Evolutionary conservation across 2,113 vertebrate genomes (phyloP).

Genomic region (Leucopternis melanops): DNA sequence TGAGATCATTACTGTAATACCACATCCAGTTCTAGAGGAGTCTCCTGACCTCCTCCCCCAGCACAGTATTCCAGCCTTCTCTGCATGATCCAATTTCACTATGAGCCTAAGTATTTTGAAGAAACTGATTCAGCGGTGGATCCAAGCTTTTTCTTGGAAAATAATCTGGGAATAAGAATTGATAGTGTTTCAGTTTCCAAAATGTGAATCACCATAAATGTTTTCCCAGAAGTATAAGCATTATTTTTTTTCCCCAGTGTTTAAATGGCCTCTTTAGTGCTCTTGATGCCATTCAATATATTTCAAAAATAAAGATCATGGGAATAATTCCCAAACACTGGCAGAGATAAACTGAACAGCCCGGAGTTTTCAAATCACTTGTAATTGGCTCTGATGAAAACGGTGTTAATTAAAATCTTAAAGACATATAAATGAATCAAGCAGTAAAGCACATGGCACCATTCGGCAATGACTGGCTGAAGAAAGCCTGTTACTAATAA

Average conservation of each 20-base stretch:
- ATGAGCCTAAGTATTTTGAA: constrained; percentile 3
- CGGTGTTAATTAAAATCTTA: constrained; percentile 26
- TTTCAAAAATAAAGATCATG: neutral
- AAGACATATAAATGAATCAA: constrained; percentile 16
- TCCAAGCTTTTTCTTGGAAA: constrained; percentile 51
- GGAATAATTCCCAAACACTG: neutral
- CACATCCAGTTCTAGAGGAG: too few species aligned
- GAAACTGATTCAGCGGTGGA: constrained; percentile 7
- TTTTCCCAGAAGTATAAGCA: constrained; percentile 33
- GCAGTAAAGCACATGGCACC: neutral
- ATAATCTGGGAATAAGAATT: constrained; percentile 29
- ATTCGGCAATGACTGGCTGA: neutral
- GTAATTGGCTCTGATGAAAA: neutral
- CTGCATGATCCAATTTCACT: neutral
- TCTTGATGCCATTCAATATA: neutral
- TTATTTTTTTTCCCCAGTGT: neutral
- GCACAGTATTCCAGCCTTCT: neutral
- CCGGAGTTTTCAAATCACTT: neutral
- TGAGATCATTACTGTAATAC: too few species aligned
- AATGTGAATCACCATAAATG: constrained; percentile 34
- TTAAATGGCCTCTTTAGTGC: neutral
- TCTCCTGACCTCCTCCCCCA: neutral
- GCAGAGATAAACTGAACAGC: neutral
- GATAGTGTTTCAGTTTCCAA: constrained; percentile 35
- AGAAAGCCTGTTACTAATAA: constrained; percentile 21